Evolutionary conservation across 2,113 vertebrate genomes (phyloP).

Genomic region (Brachionichthys hirsutus): DNA sequence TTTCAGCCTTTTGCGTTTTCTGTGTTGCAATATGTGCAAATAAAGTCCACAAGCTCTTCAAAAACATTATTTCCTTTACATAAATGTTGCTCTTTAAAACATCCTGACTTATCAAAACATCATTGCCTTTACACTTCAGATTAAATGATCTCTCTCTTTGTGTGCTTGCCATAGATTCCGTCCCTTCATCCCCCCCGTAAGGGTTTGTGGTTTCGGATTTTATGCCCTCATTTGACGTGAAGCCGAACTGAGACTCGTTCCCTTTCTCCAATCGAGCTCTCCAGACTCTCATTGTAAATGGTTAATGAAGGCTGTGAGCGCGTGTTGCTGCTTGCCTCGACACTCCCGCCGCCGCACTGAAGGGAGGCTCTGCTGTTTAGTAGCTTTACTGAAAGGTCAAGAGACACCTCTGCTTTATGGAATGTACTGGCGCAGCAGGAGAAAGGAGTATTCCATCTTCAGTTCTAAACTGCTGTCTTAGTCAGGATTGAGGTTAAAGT

Average conservation of each 20-base stretch:
- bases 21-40: not conserved
- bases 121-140: slow-evolving; percentile 35
- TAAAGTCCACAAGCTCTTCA: too few species aligned
- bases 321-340: slow-evolving; percentile 64
- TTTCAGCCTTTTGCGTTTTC: not conserved
- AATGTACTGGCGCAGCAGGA: not conserved
- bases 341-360: slow-evolving; percentile 40
- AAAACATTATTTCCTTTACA: too few species aligned
- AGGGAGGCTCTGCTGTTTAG: slow-evolving; percentile 7
- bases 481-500: not conserved
- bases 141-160: slow-evolving; percentile 41
- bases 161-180: slow-evolving; percentile 1
- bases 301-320: slow-evolving; percentile 22
- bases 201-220: slow-evolving; percentile 69
- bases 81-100: not conserved
- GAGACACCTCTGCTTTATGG: not conserved
- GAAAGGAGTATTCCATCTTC: not conserved
- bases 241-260: slow-evolving; percentile 37
- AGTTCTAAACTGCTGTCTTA: not conserved
- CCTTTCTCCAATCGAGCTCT: not conserved
- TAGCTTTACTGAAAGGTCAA: slow-evolving; percentile 15
- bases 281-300: slow-evolving; percentile 28
- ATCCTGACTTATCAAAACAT: too few species aligned
- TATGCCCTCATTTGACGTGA: slow-evolving; percentile 37
- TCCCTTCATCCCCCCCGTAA: slow-evolving; percentile 33